These are phyloP conservation scores for Pteruthius melanotis DNA, from an alignment of 2,113 vertebrate genomes.

Conservation along the genomic window DNA sequence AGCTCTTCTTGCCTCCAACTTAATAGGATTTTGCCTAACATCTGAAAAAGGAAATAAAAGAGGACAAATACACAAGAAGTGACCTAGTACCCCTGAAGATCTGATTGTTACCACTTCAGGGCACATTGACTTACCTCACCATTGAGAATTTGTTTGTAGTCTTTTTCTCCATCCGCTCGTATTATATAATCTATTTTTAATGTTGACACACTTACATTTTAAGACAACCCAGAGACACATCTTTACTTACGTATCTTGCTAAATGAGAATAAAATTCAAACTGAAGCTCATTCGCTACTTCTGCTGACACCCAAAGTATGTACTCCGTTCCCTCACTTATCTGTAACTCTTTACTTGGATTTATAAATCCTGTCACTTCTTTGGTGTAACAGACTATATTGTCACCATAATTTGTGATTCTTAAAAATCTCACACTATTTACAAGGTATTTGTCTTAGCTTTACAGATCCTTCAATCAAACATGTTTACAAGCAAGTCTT, in stretches of 20 bases:
- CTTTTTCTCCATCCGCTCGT: neutral
- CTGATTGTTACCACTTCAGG: neutral
- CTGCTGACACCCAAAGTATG: neutral
- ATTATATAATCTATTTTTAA: neutral
- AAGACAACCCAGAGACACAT: neutral
- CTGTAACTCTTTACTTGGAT: neutral
- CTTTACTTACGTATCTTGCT: neutral
- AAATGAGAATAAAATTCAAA: neutral
- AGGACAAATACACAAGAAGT: neutral
- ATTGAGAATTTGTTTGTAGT: neutral
- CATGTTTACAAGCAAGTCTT: neutral
- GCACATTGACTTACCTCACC: neutral
- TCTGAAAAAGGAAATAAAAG: neutral
- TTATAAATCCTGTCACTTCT: neutral
- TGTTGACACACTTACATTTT: neutral
- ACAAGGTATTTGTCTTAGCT: neutral
- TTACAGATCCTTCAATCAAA: neutral
- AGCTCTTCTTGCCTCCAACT: constrained; percentile 1
- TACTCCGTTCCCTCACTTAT: neutral
- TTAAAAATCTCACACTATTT: neutral
- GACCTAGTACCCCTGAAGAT: neutral
- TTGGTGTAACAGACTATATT: neutral
- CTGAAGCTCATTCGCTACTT: neutral
- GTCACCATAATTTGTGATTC: neutral
- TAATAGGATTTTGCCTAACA: neutral